These are phyloP conservation scores for Myiozetetes cayanensis DNA, from an alignment of 2,113 vertebrate species.

Conservation along the genomic window DNA sequence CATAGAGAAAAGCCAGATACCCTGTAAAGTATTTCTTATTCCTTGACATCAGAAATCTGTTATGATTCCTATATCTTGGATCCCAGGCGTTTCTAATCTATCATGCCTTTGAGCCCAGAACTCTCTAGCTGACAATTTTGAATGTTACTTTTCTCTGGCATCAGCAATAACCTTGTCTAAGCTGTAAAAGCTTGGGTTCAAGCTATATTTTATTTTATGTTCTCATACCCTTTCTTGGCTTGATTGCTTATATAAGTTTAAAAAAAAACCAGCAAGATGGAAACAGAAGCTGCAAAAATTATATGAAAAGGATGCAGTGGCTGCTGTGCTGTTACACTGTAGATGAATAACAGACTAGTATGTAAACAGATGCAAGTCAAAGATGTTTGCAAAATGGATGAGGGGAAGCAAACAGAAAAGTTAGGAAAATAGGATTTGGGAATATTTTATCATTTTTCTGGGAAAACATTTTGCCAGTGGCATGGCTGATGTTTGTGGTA, in stretches of 20 bases:
- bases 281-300: constrained; percentile 53
- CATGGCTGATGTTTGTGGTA: background rate
- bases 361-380: constrained; percentile 53
- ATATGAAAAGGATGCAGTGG: constrained; percentile 30
- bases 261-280: background rate
- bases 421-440: constrained; percentile 9
- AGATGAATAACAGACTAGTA: constrained; percentile 63
- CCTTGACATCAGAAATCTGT: background rate
- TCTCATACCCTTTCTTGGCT: constrained; percentile 44
- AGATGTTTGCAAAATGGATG: constrained; percentile 43
- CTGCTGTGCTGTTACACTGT: constrained; percentile 40
- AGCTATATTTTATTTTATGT: constrained; percentile 16
- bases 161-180: constrained; percentile 43
- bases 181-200: constrained; percentile 55
- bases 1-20: background rate
- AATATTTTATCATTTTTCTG: constrained; percentile 9
- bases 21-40: background rate
- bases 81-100: constrained; percentile 16
- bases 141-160: constrained; percentile 29
- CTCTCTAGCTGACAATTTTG: constrained; percentile 25
- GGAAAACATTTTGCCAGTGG: constrained; percentile 3
- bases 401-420: constrained; percentile 14
- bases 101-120: constrained; percentile 51
- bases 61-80: background rate
- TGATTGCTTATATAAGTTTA: constrained; percentile 42